Evolutionary conservation across 1,140 invertebrate genomes (phyloP).

Genomic region (Drosophila equinoxialis): DNA sequence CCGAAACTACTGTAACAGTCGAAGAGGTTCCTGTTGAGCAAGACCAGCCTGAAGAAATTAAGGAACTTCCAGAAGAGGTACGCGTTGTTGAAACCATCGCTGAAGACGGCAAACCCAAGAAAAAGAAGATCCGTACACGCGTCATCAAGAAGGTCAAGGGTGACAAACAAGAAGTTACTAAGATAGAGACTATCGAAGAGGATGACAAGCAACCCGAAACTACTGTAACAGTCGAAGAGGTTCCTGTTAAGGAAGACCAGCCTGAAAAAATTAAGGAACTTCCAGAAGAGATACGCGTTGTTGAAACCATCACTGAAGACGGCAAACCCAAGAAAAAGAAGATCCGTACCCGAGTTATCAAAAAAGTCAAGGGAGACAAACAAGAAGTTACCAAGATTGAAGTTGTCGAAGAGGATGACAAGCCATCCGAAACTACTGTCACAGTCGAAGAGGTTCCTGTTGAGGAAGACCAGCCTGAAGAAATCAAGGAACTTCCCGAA

Average conservation of each 20-base stretch:
- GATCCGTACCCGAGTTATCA: no score
- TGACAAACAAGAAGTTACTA: conserved; percentile 77
- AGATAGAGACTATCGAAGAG: conserved; percentile 70
- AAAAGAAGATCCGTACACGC: conserved; percentile 53
- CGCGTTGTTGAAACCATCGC: conserved; percentile 43
- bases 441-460: conserved; percentile 54
- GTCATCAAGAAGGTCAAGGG: conserved; percentile 55
- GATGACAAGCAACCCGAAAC: conserved; percentile 57
- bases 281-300: no score
- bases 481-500: conserved; percentile 83
- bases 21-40: conserved; percentile 54
- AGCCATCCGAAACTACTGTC: conserved; percentile 47
- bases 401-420: conserved; percentile 58
- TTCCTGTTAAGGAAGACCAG: conserved; percentile 5
- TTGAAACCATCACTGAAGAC: no score
- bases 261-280: no score
- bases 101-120: conserved; percentile 45
- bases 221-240: conserved; percentile 56
- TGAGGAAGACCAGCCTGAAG: conserved; percentile 40
- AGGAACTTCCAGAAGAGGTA: conserved; percentile 81
- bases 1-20: conserved; percentile 52
- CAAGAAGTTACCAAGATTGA: no score
- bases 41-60: conserved; percentile 49
- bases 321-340: no score
- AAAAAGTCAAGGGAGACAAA: no score